Conservation (phyloP, 2,888 invertebrate genomes). For the Drosophila neutralis region DNA sequence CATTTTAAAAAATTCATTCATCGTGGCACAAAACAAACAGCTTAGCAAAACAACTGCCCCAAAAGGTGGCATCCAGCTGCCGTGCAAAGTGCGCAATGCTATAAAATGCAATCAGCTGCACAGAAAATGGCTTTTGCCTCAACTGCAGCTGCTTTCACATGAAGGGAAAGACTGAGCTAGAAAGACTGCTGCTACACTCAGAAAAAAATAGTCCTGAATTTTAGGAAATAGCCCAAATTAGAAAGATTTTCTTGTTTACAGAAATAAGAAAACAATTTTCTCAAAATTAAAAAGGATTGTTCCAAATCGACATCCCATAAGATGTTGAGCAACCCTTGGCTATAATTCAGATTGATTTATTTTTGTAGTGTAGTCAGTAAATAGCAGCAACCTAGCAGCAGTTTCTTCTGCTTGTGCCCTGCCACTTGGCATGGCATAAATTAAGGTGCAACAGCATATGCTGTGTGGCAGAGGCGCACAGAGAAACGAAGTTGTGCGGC, state of each 20-base stretch:
- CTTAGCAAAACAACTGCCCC: slow-evolving; percentile 38
- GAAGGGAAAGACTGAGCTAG: background rate
- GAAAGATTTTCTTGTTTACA: too few relatives aligned
- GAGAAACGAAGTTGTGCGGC: slow-evolving; percentile 39
- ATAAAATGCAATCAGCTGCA: slow-evolving; percentile 80
- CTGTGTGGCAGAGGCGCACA: slow-evolving; percentile 7
- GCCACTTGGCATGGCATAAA: slow-evolving; percentile 70
- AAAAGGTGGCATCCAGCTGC: slow-evolving; percentile 26
- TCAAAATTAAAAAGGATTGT: too few relatives aligned
- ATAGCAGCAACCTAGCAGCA: background rate
- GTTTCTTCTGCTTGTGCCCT: slow-evolving; percentile 23
- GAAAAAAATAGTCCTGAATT: background rate
- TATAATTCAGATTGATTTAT: background rate
- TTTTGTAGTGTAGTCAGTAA: background rate
- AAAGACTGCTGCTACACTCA: background rate
- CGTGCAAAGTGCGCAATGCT: slow-evolving; percentile 54
- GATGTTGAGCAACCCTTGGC: background rate
- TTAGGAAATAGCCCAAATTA: too few relatives aligned
- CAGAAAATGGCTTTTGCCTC: slow-evolving; percentile 77
- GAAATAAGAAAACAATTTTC: too few relatives aligned
- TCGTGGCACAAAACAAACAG: slow-evolving; percentile 61
- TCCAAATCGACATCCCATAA: too few relatives aligned
- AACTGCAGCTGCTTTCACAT: slow-evolving; percentile 42
- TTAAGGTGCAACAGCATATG: slow-evolving; percentile 22
- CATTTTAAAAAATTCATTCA: slow-evolving; percentile 54